Conservation (phyloP, 64 coral and sea anemone genomes). For the Astreopora myriophthalma region DNA sequence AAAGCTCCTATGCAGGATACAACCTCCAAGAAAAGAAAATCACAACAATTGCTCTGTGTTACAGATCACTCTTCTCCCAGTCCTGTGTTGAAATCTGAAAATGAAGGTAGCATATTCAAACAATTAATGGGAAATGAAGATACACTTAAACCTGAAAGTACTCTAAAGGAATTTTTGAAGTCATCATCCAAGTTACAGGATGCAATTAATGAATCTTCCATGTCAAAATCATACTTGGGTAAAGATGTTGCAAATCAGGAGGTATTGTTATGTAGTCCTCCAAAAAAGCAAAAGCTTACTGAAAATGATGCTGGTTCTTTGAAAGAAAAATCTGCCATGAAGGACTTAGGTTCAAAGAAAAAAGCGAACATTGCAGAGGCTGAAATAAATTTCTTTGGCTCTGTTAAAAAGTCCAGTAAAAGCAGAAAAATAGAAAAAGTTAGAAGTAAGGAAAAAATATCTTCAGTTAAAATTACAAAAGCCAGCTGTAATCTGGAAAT, state of each 20-base stretch:
- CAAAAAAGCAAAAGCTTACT: neutral
- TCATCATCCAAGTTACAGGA: neutral
- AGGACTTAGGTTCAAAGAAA: neutral
- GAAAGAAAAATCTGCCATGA: neutral
- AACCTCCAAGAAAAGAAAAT: neutral
- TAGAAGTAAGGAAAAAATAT: neutral
- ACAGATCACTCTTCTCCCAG: neutral
- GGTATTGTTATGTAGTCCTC: neutral
- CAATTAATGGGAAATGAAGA: neutral
- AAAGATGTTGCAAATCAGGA: neutral
- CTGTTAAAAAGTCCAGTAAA: neutral
- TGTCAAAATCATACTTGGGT: neutral
- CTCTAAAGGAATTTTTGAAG: neutral
- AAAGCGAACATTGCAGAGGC: neutral
- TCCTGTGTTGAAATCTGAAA: neutral
- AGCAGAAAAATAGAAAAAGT: neutral
- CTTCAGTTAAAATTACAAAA: slow-evolving; percentile 5
- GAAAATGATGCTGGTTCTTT: neutral
- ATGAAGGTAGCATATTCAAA: neutral
- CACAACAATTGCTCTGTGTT: neutral
- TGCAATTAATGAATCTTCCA: neutral
- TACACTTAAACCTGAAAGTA: neutral
- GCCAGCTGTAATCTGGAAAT: neutral
- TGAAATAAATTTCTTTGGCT: slow-evolving; percentile 44
- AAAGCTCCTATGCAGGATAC: neutral